Evolutionary conservation across 2,888 invertebrate genomes (phyloP), one percentile per base, ranked within the genome.

Genomic region (Calephelis perditalis): DNA sequence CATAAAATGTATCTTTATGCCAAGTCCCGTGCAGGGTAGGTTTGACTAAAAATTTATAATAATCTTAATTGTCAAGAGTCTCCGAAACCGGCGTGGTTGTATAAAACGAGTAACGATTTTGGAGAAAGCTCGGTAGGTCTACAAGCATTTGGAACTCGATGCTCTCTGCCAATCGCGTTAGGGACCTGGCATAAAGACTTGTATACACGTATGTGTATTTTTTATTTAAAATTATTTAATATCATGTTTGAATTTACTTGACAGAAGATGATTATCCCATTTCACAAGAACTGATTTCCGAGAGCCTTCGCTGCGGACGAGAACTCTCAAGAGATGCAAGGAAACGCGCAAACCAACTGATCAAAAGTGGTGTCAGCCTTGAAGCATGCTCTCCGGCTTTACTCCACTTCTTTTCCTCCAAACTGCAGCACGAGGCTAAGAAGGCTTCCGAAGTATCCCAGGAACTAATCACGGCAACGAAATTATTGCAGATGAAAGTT

Each of bases 211-310:
- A 26, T 26, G 26, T 26, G 3, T 26, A 2, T 26, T 26, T 26
- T 26, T 3, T 26, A 26, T 26, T 3, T 4, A 26, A 26, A 26
- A 26, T 26, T 3, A 26, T 26, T 26, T 26, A 26, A 26, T 26
- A 4, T 26, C 26, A 26, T 26, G 1, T 26, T 26, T 26, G 26
- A 26, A 26, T 40, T 58, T 37, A 26, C 44, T 52, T 60, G 63
- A 46, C 78, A 83, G 74, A 86, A 91, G 75, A 91, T 84, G 73
- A 92, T 85, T 81, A 80, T 89, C 73, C 88, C 71, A 72, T 93
- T 80, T 72, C 91, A 80, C 68, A 91, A 87, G 72, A 92, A 79
- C 73, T 95, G 91, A 93, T 86, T 7, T 70, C 77, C 7, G 89
- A 90, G 62, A 84, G 85, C 52, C 70, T 84, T 7, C 76, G 77